These are phyloP conservation scores for Pachycephala philippinensis DNA, from an alignment of 2,113 vertebrate species.

Conservation along the genomic window DNA sequence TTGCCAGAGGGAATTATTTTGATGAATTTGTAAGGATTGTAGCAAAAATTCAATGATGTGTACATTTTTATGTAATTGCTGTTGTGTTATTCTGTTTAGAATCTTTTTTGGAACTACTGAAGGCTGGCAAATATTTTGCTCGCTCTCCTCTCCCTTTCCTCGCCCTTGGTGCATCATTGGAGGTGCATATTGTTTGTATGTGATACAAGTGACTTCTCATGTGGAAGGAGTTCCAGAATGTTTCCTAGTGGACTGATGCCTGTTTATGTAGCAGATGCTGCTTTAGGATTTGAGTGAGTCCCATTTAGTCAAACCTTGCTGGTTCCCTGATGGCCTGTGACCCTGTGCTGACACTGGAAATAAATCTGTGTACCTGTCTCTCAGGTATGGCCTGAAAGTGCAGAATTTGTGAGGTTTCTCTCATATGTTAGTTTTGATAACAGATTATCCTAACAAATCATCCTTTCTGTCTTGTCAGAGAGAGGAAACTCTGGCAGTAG, in stretches of 20 bases:
- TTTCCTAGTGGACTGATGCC: neutral
- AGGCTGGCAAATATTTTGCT: neutral
- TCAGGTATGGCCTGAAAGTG: neutral
- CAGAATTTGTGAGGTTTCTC: neutral
- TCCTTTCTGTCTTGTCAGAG: neutral
- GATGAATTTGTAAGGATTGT: neutral
- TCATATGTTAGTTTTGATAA: neutral
- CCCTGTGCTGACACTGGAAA: neutral
- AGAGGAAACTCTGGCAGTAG: neutral
- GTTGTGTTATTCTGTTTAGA: neutral
- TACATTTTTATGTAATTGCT: neutral
- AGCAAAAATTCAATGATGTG: neutral
- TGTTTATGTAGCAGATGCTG: rapidly evolving
- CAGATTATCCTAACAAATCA: neutral
- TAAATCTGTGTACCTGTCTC: neutral
- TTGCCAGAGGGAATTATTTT: neutral
- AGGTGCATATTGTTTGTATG: too few relatives aligned
- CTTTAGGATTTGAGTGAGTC: neutral
- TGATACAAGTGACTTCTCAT: neutral
- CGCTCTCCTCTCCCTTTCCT: neutral
- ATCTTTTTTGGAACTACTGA: neutral
- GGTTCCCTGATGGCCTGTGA: neutral
- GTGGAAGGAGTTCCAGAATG: neutral
- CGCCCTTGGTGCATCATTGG: neutral
- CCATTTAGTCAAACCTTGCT: neutral